Conservation (phyloP, 2,888 invertebrate species). For the Erpobdella octoculata region DNA sequence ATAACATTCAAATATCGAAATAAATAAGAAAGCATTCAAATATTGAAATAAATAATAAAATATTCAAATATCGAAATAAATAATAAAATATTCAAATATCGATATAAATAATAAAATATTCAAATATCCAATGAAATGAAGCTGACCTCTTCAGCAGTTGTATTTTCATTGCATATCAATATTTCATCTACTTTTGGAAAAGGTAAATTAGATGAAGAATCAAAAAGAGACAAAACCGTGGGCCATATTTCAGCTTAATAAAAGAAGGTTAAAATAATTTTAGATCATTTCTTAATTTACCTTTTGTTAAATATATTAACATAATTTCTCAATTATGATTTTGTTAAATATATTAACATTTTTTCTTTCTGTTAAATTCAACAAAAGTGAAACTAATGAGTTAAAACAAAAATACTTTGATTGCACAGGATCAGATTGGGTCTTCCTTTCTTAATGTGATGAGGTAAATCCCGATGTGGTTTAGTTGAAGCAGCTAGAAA, state of each 20-base stretch:
- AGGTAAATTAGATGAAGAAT: slow-evolving; percentile 25
- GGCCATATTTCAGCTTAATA: slow-evolving; percentile 36
- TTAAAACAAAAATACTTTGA: slow-evolving; percentile 14
- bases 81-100: too few relatives aligned
- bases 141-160: slow-evolving; percentile 39
- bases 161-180: slow-evolving; percentile 39
- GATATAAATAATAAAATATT: too few relatives aligned
- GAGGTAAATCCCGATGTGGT: slow-evolving; percentile 20
- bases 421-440: slow-evolving; percentile 43
- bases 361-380: too few relatives aligned
- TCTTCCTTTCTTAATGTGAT: slow-evolving; percentile 33
- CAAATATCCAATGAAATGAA: not conserved
- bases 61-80: too few relatives aligned
- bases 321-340: not conserved
- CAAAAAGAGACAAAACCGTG: slow-evolving; percentile 36
- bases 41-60: too few relatives aligned
- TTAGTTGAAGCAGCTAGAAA: not conserved
- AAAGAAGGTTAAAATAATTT: not conserved
- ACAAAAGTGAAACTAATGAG: not conserved
- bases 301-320: not conserved
- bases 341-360: not conserved
- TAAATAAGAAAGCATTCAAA: too few relatives aligned
- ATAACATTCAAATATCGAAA: too few relatives aligned
- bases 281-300: not conserved
- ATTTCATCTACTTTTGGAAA: slow-evolving; percentile 40